phyloP scores from a whole-genome alignment of 2,797 vertebrate genomes.

The Pseudotriccus pelzelni region DNA sequence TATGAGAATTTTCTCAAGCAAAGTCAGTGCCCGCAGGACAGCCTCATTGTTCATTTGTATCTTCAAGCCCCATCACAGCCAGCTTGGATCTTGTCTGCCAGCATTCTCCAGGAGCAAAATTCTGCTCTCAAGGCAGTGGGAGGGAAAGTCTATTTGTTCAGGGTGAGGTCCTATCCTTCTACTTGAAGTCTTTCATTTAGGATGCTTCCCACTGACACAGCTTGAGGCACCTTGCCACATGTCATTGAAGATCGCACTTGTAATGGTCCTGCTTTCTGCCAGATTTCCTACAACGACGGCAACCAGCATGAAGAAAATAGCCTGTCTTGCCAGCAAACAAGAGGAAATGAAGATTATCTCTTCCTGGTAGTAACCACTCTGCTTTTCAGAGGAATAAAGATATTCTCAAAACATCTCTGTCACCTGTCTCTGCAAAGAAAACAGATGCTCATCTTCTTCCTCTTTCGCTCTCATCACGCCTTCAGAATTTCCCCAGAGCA shows the following conservation, averaged over 20 bases:
- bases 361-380: background rate
- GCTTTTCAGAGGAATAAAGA: background rate
- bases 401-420: background rate
- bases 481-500: background rate
- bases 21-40: background rate
- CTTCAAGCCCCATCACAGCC: background rate
- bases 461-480: background rate
- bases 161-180: background rate
- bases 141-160: background rate
- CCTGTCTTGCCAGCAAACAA: background rate
- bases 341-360: background rate
- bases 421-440: background rate
- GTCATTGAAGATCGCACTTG: background rate
- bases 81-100: background rate
- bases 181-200: background rate
- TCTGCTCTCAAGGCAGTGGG: background rate
- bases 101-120: slow-evolving; percentile 9
- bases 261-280: background rate
- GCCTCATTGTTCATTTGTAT: background rate
- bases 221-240: background rate
- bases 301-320: background rate
- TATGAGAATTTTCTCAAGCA: slow-evolving; percentile 25
- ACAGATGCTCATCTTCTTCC: background rate
- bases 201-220: background rate
- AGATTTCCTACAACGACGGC: background rate